These are phyloP conservation scores for Adelges cooleyi DNA, from an alignment of 1,140 invertebrate genomes.

Conservation along the genomic window DNA sequence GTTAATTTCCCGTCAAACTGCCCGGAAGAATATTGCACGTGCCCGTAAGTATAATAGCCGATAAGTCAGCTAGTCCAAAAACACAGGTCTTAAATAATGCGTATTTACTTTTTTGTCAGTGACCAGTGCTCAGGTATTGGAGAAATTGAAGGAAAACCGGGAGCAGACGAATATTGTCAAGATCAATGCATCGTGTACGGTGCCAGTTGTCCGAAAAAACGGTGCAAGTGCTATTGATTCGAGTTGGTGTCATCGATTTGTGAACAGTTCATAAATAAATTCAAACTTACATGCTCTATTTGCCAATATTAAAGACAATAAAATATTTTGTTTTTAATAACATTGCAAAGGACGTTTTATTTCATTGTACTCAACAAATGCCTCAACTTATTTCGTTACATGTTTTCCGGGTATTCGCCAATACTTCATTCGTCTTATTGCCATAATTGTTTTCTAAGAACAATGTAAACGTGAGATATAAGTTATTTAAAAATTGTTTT, in stretches of 20 bases:
- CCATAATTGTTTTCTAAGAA: too few species aligned
- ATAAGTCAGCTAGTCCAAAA: too few species aligned
- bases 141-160: constrained; percentile 53
- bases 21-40: constrained; percentile 56
- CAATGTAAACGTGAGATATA: too few species aligned
- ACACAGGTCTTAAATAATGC: too few species aligned
- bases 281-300: neutral
- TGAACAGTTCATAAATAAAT: neutral
- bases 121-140: constrained; percentile 65
- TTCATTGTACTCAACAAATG: too few species aligned
- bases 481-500: too few species aligned
- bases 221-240: constrained; percentile 54
- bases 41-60: constrained; percentile 71
- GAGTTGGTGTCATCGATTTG: constrained; percentile 5
- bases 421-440: too few species aligned
- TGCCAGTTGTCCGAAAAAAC: constrained; percentile 52
- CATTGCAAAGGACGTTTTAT: too few species aligned
- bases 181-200: constrained; percentile 66
- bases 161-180: constrained; percentile 70
- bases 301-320: neutral
- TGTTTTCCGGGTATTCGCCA: too few species aligned
- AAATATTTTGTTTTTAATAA: neutral
- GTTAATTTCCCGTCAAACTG: constrained; percentile 74
- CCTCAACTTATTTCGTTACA: too few species aligned
- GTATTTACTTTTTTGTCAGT: constrained; percentile 47